Evolutionary conservation across 2,888 invertebrate species (phyloP).

Genomic region (Drosophila nigricruria): DNA sequence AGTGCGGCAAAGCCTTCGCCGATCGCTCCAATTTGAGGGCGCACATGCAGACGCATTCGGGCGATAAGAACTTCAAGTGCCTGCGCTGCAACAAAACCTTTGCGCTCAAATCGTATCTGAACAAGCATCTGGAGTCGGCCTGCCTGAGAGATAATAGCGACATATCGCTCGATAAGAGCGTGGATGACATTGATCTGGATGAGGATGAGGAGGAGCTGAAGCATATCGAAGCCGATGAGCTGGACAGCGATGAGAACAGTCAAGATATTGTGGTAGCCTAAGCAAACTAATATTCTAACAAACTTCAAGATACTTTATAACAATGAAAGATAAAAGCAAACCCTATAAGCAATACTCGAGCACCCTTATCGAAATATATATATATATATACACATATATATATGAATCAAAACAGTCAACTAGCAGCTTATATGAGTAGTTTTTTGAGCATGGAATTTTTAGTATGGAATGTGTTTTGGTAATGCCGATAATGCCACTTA

Average conservation of each 20-base stretch:
- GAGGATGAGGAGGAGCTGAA: constrained; percentile 11
- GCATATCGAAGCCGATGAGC: constrained; percentile 69
- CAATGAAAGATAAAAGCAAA: constrained; percentile 31
- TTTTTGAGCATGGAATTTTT: constrained; percentile 47
- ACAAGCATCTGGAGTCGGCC: constrained; percentile 96
- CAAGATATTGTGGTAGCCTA: constrained; percentile 85
- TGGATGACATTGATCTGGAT: constrained; percentile 28
- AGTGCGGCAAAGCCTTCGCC: constrained; percentile 97
- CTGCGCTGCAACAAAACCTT: constrained; percentile 94
- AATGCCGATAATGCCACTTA: constrained; percentile 39
- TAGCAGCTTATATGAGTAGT: constrained; percentile 74
- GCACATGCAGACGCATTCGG: constrained; percentile 97
- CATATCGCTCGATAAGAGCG: constrained; percentile 39
- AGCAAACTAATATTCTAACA: constrained; percentile 42
- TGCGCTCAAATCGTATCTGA: constrained; percentile 97
- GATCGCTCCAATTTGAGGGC: constrained; percentile 97
- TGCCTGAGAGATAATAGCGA: constrained; percentile 88
- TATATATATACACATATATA: constrained; percentile 16
- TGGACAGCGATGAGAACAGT: constrained; percentile 84
- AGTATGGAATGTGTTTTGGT: constrained; percentile 39
- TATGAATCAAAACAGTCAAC: constrained; percentile 44
- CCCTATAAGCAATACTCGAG: constrained; percentile 75
- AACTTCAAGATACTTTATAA: constrained; percentile 59
- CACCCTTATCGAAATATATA: constrained; percentile 63
- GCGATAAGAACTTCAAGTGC: constrained; percentile 95